phyloP scores from a whole-genome alignment of 2,888 invertebrate species.

The Apoderus coryli region DNA sequence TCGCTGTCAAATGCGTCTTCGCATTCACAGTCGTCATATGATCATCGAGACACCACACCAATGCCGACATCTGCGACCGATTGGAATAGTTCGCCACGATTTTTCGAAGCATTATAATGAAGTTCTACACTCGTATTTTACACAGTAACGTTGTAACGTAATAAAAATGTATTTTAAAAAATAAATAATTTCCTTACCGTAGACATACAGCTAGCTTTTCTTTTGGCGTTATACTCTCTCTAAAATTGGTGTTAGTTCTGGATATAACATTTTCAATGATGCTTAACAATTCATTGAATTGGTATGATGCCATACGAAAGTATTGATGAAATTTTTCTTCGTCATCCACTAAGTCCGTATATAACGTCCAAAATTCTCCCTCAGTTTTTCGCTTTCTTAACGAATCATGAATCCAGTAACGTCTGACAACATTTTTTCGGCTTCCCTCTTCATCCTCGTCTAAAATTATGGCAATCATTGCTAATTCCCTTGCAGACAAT shows the following conservation, averaged over 20 bases:
- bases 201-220: conserved; percentile 12
- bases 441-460: too few species aligned
- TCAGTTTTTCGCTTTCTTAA: too few species aligned
- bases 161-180: conserved; percentile 1
- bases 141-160: too few species aligned
- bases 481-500: too few species aligned
- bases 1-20: conserved; percentile 5
- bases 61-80: conserved; percentile 9
- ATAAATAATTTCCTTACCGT: conserved; percentile 10
- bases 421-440: too few species aligned
- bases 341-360: too few species aligned
- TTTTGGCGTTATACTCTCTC: conserved; percentile 10
- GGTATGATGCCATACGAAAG: conserved; percentile 8
- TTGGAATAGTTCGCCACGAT: conserved; percentile 11
- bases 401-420: too few species aligned
- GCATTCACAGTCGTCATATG: conserved; percentile 5
- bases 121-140: too few species aligned
- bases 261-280: conserved; percentile 11
- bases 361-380: too few species aligned
- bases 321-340: conserved; percentile 10
- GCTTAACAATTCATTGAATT: conserved; percentile 9
- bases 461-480: too few species aligned
- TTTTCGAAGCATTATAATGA: too few species aligned
- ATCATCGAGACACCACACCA: conserved; percentile 8
- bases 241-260: conserved; percentile 11